Evolutionary conservation across 2,888 invertebrate species (phyloP), one percentile per base, ranked within the genome.

Genomic region (Drosophila buzzatii): DNA sequence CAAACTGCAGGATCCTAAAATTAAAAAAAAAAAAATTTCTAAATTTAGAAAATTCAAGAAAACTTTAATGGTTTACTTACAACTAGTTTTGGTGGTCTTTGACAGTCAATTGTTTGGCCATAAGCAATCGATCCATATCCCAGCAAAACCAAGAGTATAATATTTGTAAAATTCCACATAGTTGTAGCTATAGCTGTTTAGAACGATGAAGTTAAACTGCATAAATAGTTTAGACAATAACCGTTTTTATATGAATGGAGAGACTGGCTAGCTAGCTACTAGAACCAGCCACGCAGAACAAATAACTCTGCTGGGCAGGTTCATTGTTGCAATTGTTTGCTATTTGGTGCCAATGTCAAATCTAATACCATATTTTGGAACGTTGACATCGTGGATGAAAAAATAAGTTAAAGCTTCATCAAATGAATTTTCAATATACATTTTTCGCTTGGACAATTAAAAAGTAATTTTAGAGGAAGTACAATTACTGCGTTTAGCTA

Each of bases 51-150:
- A 14, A 51, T 20, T 33, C 4, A 10, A 7, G 14, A 2, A 9
- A 20, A 2, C 14, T 23, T 9, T 7, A 0, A 0, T 16, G 45
- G 16, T 16, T 57, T 60, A 84, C 91, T 89, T 86, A 92, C 92
- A 71, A 92, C 91, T 66, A 93, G 79, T 49, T 89, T 91, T 3
- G 92, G 92, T 2, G 92, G 92, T 51, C 82, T 76, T 61, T 85
- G 90, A 31, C 92, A 92, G 62, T 93, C 91, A 51, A 92, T 90
- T 10, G 80, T 70, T 37, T 81, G 82, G 1, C 56, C 66, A 14
- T 35, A 44, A 33, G 47, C 70, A n/a, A 31, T 56, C 39, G 62
- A n/a, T 20, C 33, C 35, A 42, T 76, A 12, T 51, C 63, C 79
- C 14, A 89, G 14, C 33, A 66, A 6, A 20, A 76, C 33, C 16